Evolutionary conservation across 37 sponge, comb jelly and placozoan species (phyloP), one percentile per base, ranked within the genome.

Genomic region (Lycopodina hypogea): DNA sequence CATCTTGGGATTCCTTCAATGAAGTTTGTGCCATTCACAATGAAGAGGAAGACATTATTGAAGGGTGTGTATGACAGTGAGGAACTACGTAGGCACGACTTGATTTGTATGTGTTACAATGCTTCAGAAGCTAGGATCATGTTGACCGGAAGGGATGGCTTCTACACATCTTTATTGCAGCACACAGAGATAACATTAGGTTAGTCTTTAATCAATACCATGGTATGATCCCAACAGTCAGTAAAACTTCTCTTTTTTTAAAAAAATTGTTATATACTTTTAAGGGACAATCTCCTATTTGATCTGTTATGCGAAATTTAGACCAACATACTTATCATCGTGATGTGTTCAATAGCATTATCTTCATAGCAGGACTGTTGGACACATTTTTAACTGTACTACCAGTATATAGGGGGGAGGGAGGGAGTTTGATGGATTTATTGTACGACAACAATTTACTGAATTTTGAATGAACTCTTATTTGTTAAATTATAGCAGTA

Each of bases 41-140:
- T 90, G 26, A 69, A 57, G 60, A 80, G 95, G 45, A 86, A 90
- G 70, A 73, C 52, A 0, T 77, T 93, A 62, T 56, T 84, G 37
- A 81, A 77, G 34, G 84, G 86, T 37, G 80, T 45, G 24, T 93
- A 90, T 77, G 69, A 72, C 21, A 78, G 58, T 26, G 32, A 52
- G 56, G 91, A 93, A 34, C 65, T 88, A 55, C 41, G 41, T 38
- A 77, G 84, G 15, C 86, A 88, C 75, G 91, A 90, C 64, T 71
- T 90, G 6, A 68, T 96, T 50, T 73, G 87, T 37, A 60, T 96
- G 78, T 96, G 96, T 50, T 96, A 96, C 85, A 96, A 96, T 74
- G 93, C 96, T 18, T 90, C 96, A 21, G 96, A 96, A 81, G 93
- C 96, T 38, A 72, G 96, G 68, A 87, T 96, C 14, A 71, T 96